Evolutionary conservation across 2,113 vertebrate genomes (phyloP).

Genomic region (Grallaria varia): DNA sequence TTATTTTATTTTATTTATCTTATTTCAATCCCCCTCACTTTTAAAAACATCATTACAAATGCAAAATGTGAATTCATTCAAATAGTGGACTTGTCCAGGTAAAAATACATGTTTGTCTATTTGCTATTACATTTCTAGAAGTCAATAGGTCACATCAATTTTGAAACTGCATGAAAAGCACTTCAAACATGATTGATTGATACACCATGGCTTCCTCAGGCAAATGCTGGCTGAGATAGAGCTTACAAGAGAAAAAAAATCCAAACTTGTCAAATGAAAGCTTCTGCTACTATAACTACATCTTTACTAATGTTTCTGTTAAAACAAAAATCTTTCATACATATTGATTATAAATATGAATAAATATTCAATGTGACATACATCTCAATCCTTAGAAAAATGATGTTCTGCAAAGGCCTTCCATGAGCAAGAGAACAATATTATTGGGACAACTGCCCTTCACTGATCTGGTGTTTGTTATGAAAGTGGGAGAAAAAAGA

Average conservation of each 20-base stretch:
- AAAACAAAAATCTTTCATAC: background rate
- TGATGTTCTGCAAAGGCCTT: background rate
- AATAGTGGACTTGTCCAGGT: background rate
- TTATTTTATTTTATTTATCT: background rate
- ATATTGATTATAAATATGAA: background rate
- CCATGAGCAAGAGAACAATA: background rate
- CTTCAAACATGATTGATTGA: background rate
- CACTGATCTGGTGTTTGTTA: background rate
- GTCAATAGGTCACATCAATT: background rate
- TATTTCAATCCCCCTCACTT: background rate
- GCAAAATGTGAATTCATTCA: background rate
- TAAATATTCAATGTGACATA: background rate
- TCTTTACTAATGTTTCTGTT: background rate
- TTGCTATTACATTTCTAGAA: background rate
- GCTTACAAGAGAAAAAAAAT: background rate
- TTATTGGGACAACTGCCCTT: background rate
- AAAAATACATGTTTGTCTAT: background rate
- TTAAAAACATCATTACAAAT: background rate
- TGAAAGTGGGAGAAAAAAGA: background rate
- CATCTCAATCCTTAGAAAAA: background rate
- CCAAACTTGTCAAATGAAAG: background rate
- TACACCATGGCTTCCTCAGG: background rate
- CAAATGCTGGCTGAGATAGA: background rate
- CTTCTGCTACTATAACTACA: background rate
- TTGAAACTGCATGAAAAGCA: background rate